Conservation (phyloP, 2,113 vertebrate species). For the Petromus typicus region DNA sequence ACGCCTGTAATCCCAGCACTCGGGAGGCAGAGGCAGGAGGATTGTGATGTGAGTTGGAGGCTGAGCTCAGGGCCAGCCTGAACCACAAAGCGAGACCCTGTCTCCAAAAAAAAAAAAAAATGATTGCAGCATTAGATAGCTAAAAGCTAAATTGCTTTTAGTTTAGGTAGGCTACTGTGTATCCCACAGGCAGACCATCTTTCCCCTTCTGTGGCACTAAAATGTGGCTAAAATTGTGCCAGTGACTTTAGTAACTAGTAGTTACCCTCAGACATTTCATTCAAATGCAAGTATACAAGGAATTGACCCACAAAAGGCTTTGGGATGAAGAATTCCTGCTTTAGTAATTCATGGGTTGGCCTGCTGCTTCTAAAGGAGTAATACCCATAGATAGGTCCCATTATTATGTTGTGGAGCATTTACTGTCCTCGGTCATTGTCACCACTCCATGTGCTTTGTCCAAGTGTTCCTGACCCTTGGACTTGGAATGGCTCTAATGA, state of each 20-base stretch:
- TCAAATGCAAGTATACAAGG: background rate
- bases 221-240: background rate
- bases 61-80: too few relatives aligned
- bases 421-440: constrained; percentile 37
- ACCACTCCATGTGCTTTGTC: constrained; percentile 19
- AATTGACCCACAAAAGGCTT: background rate
- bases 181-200: background rate
- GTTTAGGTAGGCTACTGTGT: background rate
- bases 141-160: background rate
- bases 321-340: constrained; percentile 25
- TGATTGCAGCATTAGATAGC: background rate
- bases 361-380: background rate
- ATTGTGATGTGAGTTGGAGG: too few relatives aligned
- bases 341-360: background rate
- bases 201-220: constrained; percentile 26
- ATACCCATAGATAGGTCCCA: background rate
- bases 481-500: constrained; percentile 52
- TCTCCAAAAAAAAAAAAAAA: too few relatives aligned
- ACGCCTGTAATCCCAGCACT: too few relatives aligned
- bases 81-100: too few relatives aligned
- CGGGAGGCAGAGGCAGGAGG: too few relatives aligned
- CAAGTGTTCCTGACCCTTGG: constrained; percentile 61
- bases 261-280: constrained; percentile 21
- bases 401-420: constrained; percentile 14
- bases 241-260: background rate